phyloP scores from a whole-genome alignment of 2,113 vertebrate genomes.

The Galemys pyrenaicus region DNA sequence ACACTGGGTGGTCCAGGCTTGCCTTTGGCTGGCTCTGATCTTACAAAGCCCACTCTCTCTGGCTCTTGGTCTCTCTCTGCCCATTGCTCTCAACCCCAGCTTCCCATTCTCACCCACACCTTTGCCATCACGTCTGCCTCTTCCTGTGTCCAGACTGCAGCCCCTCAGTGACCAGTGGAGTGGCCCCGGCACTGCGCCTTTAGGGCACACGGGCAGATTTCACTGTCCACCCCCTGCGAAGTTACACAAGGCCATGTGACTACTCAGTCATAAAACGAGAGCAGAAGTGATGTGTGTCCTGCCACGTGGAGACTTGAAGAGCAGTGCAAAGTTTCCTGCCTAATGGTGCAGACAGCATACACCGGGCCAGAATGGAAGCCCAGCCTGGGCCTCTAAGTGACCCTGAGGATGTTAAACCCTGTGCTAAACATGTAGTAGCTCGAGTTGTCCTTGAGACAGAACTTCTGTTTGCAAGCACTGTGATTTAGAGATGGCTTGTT shows the following conservation, averaged over 20 bases:
- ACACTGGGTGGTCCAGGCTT: too few relatives aligned
- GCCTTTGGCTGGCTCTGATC: neutral
- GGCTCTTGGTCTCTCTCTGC: neutral
- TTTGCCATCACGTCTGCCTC: neutral
- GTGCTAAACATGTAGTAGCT: neutral
- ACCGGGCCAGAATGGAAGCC: neutral
- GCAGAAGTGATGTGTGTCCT: accelerated
- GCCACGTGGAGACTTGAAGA: accelerated
- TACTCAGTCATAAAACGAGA: neutral
- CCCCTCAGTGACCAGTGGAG: neutral
- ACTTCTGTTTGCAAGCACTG: neutral
- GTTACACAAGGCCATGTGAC: neutral
- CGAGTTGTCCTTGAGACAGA: neutral
- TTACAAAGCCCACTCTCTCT: neutral
- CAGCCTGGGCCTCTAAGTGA: neutral
- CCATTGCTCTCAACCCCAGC: neutral
- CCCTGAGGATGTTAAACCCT: neutral
- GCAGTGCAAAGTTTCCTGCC: neutral
- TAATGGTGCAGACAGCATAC: neutral
- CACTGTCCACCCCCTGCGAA: neutral
- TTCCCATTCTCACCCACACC: neutral
- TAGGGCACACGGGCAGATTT: neutral
- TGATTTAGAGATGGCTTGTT: neutral
- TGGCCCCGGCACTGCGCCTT: neutral
- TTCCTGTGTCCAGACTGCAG: neutral